A percentile compares a stretch with the other conserved stretches of the same genome.
These are phyloP conservation scores for Eugnorisma glareosa DNA, from an alignment of 2,888 invertebrate species.

Conservation along the genomic window DNA sequence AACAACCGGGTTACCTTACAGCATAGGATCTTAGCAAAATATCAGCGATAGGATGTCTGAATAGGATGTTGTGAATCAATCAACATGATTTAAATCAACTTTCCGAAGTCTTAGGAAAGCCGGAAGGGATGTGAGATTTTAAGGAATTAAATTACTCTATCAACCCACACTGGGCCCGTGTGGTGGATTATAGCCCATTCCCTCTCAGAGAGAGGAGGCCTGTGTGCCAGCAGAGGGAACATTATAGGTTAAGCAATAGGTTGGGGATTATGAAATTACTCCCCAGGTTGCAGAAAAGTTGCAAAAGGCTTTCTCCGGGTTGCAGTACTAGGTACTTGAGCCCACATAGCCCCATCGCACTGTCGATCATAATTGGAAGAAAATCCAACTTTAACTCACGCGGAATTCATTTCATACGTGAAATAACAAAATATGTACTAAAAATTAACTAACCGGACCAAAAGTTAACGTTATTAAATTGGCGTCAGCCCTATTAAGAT, in stretches of 20 bases:
- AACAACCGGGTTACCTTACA: not conserved
- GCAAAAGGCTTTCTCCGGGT: too few relatives aligned
- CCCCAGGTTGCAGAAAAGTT: too few relatives aligned
- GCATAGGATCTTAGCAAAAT: not conserved
- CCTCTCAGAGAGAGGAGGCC: too few relatives aligned
- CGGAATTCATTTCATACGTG: not conserved
- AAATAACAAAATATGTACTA: not conserved
- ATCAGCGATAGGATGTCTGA: not conserved
- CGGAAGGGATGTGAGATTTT: not conserved
- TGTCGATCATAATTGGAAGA: not conserved
- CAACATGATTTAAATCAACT: not conserved
- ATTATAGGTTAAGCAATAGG: too few relatives aligned
- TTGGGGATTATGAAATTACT: too few relatives aligned
- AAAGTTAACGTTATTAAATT: constrained; percentile 10
- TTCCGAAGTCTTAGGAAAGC: not conserved
- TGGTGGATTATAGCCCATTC: too few relatives aligned
- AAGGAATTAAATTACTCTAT: too few relatives aligned
- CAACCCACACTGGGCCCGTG: too few relatives aligned
- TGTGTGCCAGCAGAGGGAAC: too few relatives aligned
- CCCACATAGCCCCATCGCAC: not conserved
- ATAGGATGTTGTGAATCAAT: not conserved
- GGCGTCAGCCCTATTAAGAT: constrained; percentile 5
- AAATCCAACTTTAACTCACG: not conserved
- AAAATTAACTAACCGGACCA: constrained; percentile 21
- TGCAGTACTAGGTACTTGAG: not conserved